Base-by-base conservation (phyloP, 1,140 invertebrate genomes). In the Cherax quadricarinatus region DNA sequence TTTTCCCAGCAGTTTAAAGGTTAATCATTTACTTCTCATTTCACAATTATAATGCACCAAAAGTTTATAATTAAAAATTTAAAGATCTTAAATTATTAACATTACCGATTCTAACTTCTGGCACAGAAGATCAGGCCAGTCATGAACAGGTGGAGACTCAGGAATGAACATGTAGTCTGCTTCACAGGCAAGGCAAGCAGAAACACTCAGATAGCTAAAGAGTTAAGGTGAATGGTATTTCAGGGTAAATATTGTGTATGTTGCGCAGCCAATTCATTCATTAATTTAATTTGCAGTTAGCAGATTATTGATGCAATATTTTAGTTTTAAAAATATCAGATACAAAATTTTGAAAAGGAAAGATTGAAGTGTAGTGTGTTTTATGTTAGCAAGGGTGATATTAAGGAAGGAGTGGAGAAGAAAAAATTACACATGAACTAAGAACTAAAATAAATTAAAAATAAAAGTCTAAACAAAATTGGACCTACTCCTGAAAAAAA, bases 101-200 rank as follows among this genome's bases (percentile, higher is more conserved):
- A 87, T 96, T 96, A 97, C 98, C 97, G 98, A 97, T 94, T 96
- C 94, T 93, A 99, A 96, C 96, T 99, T 98, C 95, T 97, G 96
- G 96, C 99, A 99, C 94, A 99, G 96, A 95, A 97, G 97, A 95
- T 97, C 97, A 94, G 97, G 97, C 99, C 99, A 99, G 95, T 98
- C 97, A 94, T 96, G 95, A 95, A 97, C 97, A 94, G 98, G 98
- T 93, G 99, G 99, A 97, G 98, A 98, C 96, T 99, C 99, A 87
- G 99, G 99, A 95, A 99, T 99, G 96, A 99, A 99, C 94, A 99
- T 98, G 97, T 97, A 98, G 96, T 98, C 98, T 94, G 98, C 98
- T 95, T 99, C 98, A 94, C 96, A 97, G 94, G 98, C 97, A 95
- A 99, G 96, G 95, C 98, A 98, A 96, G 98, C 97, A 94, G 99